These are phyloP conservation scores for Bufo gargarizans DNA, from an alignment of 2,113 vertebrate genomes.

Conservation along the genomic window DNA sequence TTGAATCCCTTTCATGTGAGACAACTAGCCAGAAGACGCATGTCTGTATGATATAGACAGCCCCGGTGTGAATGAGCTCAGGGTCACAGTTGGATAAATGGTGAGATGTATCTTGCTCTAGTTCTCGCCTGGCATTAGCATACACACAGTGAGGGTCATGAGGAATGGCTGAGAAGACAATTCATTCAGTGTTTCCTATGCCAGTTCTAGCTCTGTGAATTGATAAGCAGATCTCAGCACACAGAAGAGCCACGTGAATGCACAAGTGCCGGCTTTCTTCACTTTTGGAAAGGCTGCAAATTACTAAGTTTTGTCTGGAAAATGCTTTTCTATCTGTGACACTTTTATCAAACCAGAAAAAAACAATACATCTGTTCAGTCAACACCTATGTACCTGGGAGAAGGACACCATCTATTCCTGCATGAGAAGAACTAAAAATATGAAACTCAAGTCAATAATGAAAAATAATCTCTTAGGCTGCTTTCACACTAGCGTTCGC, in stretches of 20 bases:
- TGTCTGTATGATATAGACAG: neutral
- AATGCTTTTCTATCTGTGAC: neutral
- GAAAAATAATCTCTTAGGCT: no score
- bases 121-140: slow-evolving; percentile 28
- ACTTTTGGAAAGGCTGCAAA: neutral
- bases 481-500: no score
- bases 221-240: slow-evolving; percentile 22
- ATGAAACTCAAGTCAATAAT: no score
- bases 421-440: no score
- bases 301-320: neutral
- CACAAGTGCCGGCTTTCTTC: slow-evolving; percentile 32
- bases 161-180: slow-evolving; percentile 20
- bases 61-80: neutral
- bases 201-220: slow-evolving; percentile 33
- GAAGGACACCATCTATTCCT: no score
- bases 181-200: slow-evolving; percentile 37
- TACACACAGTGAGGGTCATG: neutral
- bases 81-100: neutral
- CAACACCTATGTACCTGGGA: neutral
- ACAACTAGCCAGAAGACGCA: neutral
- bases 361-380: neutral
- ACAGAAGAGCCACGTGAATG: slow-evolving; percentile 5
- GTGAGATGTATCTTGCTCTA: slow-evolving; percentile 26
- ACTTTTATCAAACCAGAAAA: neutral
- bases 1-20: neutral